Evolutionary conservation across 2,888 invertebrate species (phyloP), one percentile per base, ranked within the genome.

Genomic region (Camptogramma bilineatum): DNA sequence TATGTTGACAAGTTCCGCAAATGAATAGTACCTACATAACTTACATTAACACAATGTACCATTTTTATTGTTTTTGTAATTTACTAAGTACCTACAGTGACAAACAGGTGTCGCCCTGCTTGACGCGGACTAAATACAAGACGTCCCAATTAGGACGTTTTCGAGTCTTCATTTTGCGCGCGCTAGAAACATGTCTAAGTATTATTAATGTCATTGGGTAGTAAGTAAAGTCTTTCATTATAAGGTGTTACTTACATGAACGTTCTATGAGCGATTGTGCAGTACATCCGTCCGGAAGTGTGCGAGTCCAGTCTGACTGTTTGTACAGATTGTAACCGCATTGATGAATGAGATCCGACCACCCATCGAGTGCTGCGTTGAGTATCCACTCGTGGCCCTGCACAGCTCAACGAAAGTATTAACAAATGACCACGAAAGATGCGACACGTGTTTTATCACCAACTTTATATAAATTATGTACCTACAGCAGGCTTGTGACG

Each of bases 211-310:
- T n/a, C n/a, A n/a, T n/a, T n/a, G n/a, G n/a, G n/a, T n/a, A n/a
- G n/a, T n/a, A n/a, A 59, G 47, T 42, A 58, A 55, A 53, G 61
- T 52, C 50, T 52, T 60, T 57, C 44, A 24, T 9, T 39, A 56
- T 52, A 39, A 51, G 28, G 10, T 44, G 55, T 47, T 21, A 28
- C 19, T 47, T 21, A 28, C 19, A 52, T 34, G 28, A 31, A 10
- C 10, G 47, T 62, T 62, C 52, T 58, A 42, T 16, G 24, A 52
- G 47, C 16, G 39, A 52, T 52, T 52, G 62, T 62, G 19, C 10
- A 48, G 73, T 75, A 87, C 84, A 85, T 90, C 91, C 90, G 88
- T 80, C 81, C 88, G 90, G 90, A 90, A 90, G 82, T 87, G 86
- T 83, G 85, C 83, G 80, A 82, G 75, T 28, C 71, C 66, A 64